Percentiles rank a stretch among this genome's conserved stretches.
These are phyloP conservation scores for Tridacna crocea DNA, from an alignment of 2,888 invertebrate species.

Conservation along the genomic window DNA sequence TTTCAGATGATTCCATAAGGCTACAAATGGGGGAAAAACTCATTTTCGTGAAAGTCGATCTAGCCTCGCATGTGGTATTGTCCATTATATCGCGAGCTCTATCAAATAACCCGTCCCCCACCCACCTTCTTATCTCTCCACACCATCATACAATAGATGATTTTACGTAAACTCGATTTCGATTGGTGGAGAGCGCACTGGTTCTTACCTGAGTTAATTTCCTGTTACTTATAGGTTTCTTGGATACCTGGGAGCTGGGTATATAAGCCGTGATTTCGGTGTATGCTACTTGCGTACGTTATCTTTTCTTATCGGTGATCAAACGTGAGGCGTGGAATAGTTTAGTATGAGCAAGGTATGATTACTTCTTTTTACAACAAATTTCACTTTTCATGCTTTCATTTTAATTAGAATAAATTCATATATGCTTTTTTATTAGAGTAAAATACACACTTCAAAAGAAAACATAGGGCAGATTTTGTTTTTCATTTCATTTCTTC, in stretches of 20 bases:
- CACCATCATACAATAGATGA: constrained; percentile 21
- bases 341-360: constrained; percentile 56
- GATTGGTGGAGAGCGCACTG: constrained; percentile 23
- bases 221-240: not conserved
- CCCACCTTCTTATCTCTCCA: constrained; percentile 19
- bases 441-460: not conserved
- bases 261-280: constrained; percentile 44
- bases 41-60: not conserved
- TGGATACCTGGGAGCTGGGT: constrained; percentile 24
- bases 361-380: too few species aligned
- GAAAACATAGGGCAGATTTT: not conserved
- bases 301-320: constrained; percentile 48
- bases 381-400: too few species aligned
- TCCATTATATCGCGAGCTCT: not conserved
- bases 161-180: constrained; percentile 33
- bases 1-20: too few species aligned
- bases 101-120: constrained; percentile 2
- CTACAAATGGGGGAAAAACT: too few species aligned
- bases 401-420: too few species aligned
- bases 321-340: constrained; percentile 37
- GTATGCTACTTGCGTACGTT: constrained; percentile 54
- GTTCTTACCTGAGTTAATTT: constrained; percentile 28
- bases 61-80: constrained; percentile 7
- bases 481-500: constrained; percentile 9
- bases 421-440: too few species aligned